These are phyloP conservation scores for Conopomorpha cramerella DNA, from an alignment of 1,140 invertebrate genomes.

Conservation along the genomic window DNA sequence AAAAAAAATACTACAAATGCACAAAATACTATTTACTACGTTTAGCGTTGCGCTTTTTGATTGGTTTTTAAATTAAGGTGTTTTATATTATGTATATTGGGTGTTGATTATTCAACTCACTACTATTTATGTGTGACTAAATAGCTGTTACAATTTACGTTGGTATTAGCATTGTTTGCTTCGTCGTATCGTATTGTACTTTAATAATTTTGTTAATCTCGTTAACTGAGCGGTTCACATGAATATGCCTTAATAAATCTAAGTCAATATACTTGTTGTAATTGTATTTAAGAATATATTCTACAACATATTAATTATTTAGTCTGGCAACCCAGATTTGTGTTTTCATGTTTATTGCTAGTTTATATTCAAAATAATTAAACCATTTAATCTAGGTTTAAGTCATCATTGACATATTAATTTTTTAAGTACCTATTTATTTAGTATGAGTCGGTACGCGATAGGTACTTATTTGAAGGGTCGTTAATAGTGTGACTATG, in stretches of 20 bases:
- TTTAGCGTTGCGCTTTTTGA: constrained; percentile 49
- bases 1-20: constrained; percentile 50
- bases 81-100: constrained; percentile 52
- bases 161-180: constrained; percentile 55
- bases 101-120: constrained; percentile 24
- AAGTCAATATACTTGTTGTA: constrained; percentile 51
- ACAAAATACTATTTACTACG: constrained; percentile 38
- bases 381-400: constrained; percentile 37
- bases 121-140: too few species aligned
- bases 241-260: constrained; percentile 57
- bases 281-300: constrained; percentile 9
- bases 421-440: constrained; percentile 55
- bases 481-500: constrained; percentile 15
- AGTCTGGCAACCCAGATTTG: constrained; percentile 1
- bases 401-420: constrained; percentile 40
- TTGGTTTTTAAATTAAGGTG: constrained; percentile 35
- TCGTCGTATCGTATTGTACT: constrained; percentile 53
- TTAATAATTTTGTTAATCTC: constrained; percentile 37
- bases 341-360: constrained; percentile 10
- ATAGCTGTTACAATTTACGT: constrained; percentile 43
- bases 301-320: constrained; percentile 3
- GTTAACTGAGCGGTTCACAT: constrained; percentile 55
- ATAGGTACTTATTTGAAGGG: constrained; percentile 13
- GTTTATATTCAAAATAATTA: constrained; percentile 40
- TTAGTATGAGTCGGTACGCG: too few species aligned